These are phyloP conservation scores for Tyrannus savana DNA, from an alignment of 2,113 vertebrate genomes.

Conservation along the genomic window DNA sequence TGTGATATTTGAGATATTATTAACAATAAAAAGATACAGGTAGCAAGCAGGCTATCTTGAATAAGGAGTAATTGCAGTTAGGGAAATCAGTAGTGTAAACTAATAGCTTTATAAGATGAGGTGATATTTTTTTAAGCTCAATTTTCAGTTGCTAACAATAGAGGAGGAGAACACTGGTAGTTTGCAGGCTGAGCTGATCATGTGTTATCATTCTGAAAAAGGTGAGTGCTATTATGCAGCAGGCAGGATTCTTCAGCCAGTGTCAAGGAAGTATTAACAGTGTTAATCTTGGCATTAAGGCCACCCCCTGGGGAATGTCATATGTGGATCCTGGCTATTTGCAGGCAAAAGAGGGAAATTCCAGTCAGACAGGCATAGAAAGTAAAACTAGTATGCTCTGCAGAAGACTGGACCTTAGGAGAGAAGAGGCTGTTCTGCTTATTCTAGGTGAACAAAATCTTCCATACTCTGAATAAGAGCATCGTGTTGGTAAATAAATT, in stretches of 20 bases:
- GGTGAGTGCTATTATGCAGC: neutral
- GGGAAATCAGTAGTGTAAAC: neutral
- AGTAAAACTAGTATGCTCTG: neutral
- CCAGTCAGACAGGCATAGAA: neutral
- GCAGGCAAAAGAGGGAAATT: neutral
- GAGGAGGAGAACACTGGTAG: neutral
- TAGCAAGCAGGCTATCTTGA: neutral
- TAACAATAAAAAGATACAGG: neutral
- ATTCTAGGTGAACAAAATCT: neutral
- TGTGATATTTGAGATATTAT: neutral
- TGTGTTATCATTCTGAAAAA: neutral
- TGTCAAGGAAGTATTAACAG: neutral
- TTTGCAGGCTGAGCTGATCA: neutral
- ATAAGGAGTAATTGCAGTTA: neutral
- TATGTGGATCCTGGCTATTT: neutral
- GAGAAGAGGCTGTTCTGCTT: neutral
- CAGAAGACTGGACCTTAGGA: neutral
- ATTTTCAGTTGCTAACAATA: neutral
- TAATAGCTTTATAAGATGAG: neutral
- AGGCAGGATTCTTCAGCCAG: neutral
- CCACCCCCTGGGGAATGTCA: neutral
- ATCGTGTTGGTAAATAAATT: neutral
- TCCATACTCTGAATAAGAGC: neutral
- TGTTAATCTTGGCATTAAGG: neutral
- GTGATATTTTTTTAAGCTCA: neutral